phyloP scores from a whole-genome alignment of 2,113 vertebrate species.

The Coreoperca whiteheadi region DNA sequence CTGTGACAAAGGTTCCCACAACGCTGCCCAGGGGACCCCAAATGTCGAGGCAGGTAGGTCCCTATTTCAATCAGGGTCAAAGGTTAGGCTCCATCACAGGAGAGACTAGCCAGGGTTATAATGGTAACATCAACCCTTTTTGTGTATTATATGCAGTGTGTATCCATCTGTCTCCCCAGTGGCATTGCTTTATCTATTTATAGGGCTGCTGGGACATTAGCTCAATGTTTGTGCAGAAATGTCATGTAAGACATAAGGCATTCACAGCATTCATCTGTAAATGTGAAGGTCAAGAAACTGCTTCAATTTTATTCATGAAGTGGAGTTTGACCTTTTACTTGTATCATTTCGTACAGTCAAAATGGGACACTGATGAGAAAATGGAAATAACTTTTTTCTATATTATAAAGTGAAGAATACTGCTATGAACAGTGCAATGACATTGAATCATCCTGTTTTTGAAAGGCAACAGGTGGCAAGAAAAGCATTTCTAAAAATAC shows the following conservation, averaged over 20 bases:
- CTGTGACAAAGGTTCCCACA: constrained; percentile 68
- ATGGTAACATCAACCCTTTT: constrained; percentile 6
- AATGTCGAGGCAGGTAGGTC: constrained; percentile 79
- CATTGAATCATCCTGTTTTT: constrained; percentile 6
- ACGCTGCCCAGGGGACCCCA: constrained; percentile 47
- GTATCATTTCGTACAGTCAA: constrained; percentile 5
- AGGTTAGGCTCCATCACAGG: constrained; percentile 31
- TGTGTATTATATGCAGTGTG: constrained; percentile 15
- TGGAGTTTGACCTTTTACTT: constrained; percentile 38
- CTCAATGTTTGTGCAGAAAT: constrained; percentile 65
- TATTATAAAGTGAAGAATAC: background rate
- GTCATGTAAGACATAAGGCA: constrained; percentile 65
- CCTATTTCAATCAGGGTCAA: constrained; percentile 43
- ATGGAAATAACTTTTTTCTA: background rate
- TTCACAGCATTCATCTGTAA: constrained; percentile 60
- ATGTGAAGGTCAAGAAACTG: constrained; percentile 64
- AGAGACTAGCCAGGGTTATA: background rate
- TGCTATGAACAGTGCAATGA: background rate
- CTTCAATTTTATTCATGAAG: constrained; percentile 24
- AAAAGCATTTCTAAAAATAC: constrained; percentile 22
- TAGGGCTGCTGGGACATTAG: constrained; percentile 71
- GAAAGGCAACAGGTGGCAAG: background rate
- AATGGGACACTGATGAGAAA: constrained; percentile 20
- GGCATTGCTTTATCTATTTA: constrained; percentile 76
- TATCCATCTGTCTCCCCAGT: constrained; percentile 46